Conservation (phyloP, 2,888 invertebrate species). For the Dynastes grantii region DNA sequence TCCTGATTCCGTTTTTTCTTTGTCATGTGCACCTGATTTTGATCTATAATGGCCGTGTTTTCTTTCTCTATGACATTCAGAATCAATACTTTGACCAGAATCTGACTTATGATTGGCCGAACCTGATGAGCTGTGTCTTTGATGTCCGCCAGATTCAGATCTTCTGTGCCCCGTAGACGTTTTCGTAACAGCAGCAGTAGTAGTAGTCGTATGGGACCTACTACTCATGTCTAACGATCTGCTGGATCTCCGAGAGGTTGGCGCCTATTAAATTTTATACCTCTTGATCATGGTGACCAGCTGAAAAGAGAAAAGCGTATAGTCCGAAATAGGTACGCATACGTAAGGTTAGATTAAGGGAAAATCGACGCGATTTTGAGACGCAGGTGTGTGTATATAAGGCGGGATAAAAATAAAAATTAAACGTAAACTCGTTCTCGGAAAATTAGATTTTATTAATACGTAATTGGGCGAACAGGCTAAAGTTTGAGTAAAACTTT, state of each 20-base stretch:
- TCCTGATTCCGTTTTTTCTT: slow-evolving; percentile 61
- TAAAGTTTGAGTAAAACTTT: slow-evolving; percentile 5
- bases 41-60: slow-evolving; percentile 66
- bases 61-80: slow-evolving; percentile 61
- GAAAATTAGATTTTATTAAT: slow-evolving; percentile 32
- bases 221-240: slow-evolving; percentile 60
- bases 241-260: slow-evolving; percentile 27
- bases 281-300: slow-evolving; percentile 40
- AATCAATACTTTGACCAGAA: slow-evolving; percentile 67
- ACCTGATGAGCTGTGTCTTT: slow-evolving; percentile 64
- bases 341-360: slow-evolving; percentile 2
- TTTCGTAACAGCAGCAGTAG: slow-evolving; percentile 52
- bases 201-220: slow-evolving; percentile 61
- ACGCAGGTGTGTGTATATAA: neutral
- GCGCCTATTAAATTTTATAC: slow-evolving; percentile 48
- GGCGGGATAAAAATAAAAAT: neutral
- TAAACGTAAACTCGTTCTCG: slow-evolving; percentile 10
- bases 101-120: slow-evolving; percentile 64
- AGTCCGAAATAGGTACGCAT: neutral
- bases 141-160: slow-evolving; percentile 65
- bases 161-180: slow-evolving; percentile 62
- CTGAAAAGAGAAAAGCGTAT: slow-evolving; percentile 23
- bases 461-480: slow-evolving; percentile 2
- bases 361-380: neutral
- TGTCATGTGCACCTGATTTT: slow-evolving; percentile 66